These are phyloP conservation scores for Penaeus indicus DNA, from an alignment of 1,140 invertebrate species.

Conservation along the genomic window DNA sequence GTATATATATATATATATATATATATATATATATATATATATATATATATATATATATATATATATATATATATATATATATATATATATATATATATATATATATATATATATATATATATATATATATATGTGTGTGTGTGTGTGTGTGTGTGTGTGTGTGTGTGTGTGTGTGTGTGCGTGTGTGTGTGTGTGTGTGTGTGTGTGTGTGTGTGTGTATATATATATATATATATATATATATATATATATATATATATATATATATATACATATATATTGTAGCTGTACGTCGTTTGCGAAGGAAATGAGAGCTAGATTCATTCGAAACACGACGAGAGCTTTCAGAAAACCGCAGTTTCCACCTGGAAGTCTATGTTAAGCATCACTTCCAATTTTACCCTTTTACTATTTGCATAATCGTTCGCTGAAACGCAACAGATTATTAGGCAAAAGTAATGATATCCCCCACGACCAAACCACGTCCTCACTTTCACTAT, in stretches of 20 bases:
- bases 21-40: background rate
- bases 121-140: no score
- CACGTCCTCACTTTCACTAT: background rate
- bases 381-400: no score
- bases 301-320: background rate
- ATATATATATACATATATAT: no score
- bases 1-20: background rate
- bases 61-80: slow-evolving; percentile 16
- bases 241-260: slow-evolving; percentile 14
- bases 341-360: background rate
- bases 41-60: background rate
- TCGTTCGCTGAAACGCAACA: no score
- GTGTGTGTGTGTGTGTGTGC: no score
- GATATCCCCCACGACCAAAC: no score
- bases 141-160: no score
- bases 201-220: slow-evolving; percentile 10
- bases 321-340: background rate
- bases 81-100: slow-evolving; percentile 13
- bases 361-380: no score
- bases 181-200: slow-evolving; percentile 11
- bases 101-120: background rate
- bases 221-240: slow-evolving; percentile 14
- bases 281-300: background rate
- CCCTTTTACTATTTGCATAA: no score
- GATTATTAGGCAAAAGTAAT: no score